Evolutionary conservation across 2,888 invertebrate genomes (phyloP), one percentile per base, ranked within the genome.

Genomic region (Lysandra coridon): DNA sequence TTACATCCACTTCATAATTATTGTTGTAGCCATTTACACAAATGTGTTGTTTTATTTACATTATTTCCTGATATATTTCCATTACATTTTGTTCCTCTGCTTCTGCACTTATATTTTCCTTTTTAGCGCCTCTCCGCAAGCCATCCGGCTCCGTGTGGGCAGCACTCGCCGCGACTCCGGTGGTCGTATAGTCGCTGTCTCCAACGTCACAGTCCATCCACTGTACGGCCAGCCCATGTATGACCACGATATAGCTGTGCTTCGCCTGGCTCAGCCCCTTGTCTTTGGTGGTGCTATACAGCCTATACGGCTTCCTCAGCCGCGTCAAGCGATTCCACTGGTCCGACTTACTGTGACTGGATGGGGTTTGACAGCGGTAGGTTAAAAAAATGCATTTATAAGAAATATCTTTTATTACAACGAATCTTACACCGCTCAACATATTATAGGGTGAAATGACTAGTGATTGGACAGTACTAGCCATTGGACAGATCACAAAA

Each of bases 291-390:
- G 85, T 0, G 86, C 87, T 2, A 83, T 94, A n/a, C 85, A 90
- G 57, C 81, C 94, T 0, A 90, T 94, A 10, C 84, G 91, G 73
- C 83, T 95, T 64, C 94, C 95, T 0, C 85, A 84, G 81, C 84
- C 85, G 1, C 83, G 91, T 0, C 91, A 92, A 81, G 83, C 87
- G 0, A 91, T 95, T 7, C 95, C 95, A 0, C 84, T 94, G 0
- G 93, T 92, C 0, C 85, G 93, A 78, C 85, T 95, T 0, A 92
- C 93, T 6, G 93, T 95, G 1, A 92, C 94, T 0, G 95, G 95
- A 1, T 95, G 95, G 95, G 95, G 95, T 0, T 84, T 93, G 0
- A 93, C 94, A 79, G 92, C 91, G 82, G 95, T 95, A 81, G 89
- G 90, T 88, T 82, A 80, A n/a, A 44, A 1, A 53, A 14, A n/a